Base-by-base conservation (phyloP, 2,888 invertebrate species). In the Dexiosoma caninum region DNA sequence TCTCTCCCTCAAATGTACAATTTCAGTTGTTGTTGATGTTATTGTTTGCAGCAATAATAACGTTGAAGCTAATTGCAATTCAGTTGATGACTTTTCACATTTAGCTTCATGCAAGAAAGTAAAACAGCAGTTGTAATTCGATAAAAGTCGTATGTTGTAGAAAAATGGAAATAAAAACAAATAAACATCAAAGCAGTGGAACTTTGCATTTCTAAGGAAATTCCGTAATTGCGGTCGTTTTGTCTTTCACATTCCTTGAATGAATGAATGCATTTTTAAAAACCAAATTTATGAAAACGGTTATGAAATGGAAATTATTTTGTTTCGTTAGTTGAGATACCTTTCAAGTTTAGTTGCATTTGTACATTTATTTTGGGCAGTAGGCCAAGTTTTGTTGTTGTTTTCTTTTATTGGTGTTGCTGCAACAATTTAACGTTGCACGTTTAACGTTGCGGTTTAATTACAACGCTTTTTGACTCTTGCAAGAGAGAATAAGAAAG, bases 321-420 rank as follows among this genome's bases (percentile, higher is more conserved):
- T 49, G 14, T 21, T 30, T 35, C 40, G 1, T 42, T 14, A 9
- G 6, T 6, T 6, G 6, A 27, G 3, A 5, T 27, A 3, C 40
- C 49, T 30, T 59, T 27, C 32, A 19, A 8, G 0, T 12, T 46
- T 9, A 42, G 0, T 27, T 30, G 27, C 66, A 51, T 67, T 67
- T 67, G 9, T 60, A 14, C 35, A 27, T 32, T 46, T 46, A 57
- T 62, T 76, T 64, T 75, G 51, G 79, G 79, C 79, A 79, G 21
- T 37, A 44, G 55, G 69, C 79, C 79, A 79, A 70, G n/a, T 59
- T 44, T 55, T 32, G 46, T 7, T 60, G 40, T 6, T 27, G 27
- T 3, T 27, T 14, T 44, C n/a, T 16, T 19, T 40, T 37, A 40
- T n/a, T 2, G 16, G n/a, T 40, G n/a, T n/a, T 44, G 19, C 35